A percentile compares a stretch with the other conserved stretches of the same genome.
These are phyloP conservation scores for Panzeria rudis DNA, from an alignment of 2,888 invertebrate genomes.

Conservation along the genomic window DNA sequence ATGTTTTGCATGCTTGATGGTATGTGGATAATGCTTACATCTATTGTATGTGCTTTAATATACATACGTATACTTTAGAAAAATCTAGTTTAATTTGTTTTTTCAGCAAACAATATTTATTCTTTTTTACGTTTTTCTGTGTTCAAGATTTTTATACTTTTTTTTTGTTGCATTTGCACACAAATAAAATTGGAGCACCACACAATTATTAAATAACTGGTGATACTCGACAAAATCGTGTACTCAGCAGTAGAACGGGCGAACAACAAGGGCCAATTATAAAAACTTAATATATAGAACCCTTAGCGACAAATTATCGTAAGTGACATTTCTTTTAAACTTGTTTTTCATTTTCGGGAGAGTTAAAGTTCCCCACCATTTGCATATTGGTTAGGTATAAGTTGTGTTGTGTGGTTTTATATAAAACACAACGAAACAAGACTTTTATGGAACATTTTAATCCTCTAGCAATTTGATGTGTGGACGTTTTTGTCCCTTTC, in stretches of 20 bases:
- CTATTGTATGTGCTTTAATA: neutral
- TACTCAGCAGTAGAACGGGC: neutral
- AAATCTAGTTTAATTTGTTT: constrained; percentile 50
- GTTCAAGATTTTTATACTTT: neutral
- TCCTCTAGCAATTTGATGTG: too few relatives aligned
- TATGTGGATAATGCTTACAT: neutral
- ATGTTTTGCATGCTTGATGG: constrained; percentile 4
- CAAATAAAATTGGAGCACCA: constrained; percentile 56
- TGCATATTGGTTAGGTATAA: too few relatives aligned
- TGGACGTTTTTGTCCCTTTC: too few relatives aligned
- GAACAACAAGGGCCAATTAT: constrained; percentile 8
- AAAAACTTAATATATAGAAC: too few relatives aligned
- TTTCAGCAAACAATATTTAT: constrained; percentile 1
- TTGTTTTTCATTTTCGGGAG: too few relatives aligned
- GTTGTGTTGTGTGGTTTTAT: too few relatives aligned
- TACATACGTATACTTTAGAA: constrained; percentile 15
- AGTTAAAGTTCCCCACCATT: too few relatives aligned
- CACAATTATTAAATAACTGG: constrained; percentile 52
- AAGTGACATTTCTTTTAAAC: too few relatives aligned
- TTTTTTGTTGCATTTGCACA: constrained; percentile 28
- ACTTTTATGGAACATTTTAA: too few relatives aligned
- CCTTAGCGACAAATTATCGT: too few relatives aligned
- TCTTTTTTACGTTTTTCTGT: constrained; percentile 45
- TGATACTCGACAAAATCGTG: constrained; percentile 15
- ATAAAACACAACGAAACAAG: too few relatives aligned